These are phyloP conservation scores for Latheticus oryzae DNA, from an alignment of 2,888 invertebrate genomes.

Conservation along the genomic window DNA sequence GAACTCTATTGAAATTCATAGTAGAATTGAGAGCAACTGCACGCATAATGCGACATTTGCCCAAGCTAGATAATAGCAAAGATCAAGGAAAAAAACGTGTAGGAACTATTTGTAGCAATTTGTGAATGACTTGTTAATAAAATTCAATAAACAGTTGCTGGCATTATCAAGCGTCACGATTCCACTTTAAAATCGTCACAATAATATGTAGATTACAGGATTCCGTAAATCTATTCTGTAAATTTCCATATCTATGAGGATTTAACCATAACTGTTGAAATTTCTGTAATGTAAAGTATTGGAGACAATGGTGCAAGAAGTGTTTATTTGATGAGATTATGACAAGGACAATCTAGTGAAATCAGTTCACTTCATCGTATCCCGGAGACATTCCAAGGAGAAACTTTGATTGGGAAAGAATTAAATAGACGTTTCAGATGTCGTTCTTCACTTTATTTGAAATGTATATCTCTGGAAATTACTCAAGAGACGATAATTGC, in stretches of 20 bases:
- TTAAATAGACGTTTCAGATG: constrained; percentile 16
- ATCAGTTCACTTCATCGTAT: constrained; percentile 23
- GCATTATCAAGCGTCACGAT: constrained; percentile 19
- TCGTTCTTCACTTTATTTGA: constrained; percentile 9
- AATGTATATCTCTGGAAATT: constrained; percentile 32
- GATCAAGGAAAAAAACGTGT: constrained; percentile 41
- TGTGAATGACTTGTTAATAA: constrained; percentile 32
- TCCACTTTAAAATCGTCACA: too few species aligned
- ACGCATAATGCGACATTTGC: constrained; percentile 36
- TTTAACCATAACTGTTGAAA: constrained; percentile 1
- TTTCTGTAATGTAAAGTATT: too few species aligned
- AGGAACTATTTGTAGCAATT: constrained; percentile 32
- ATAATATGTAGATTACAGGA: too few species aligned
- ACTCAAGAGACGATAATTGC: constrained; percentile 22
- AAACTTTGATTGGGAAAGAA: constrained; percentile 22
- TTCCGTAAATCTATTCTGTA: background rate
- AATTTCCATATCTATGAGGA: background rate
- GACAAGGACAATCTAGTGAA: constrained; percentile 32
- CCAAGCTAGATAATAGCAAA: constrained; percentile 24
- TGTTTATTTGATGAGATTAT: constrained; percentile 18
- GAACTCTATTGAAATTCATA: too few species aligned
- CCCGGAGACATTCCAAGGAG: constrained; percentile 34
- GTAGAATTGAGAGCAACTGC: constrained; percentile 33
- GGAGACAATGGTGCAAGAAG: constrained; percentile 8
- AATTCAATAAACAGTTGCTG: constrained; percentile 28